Evolutionary conservation across 37 sponge, comb jelly and placozoan species (phyloP).

Genomic region (Crambe crambe): DNA sequence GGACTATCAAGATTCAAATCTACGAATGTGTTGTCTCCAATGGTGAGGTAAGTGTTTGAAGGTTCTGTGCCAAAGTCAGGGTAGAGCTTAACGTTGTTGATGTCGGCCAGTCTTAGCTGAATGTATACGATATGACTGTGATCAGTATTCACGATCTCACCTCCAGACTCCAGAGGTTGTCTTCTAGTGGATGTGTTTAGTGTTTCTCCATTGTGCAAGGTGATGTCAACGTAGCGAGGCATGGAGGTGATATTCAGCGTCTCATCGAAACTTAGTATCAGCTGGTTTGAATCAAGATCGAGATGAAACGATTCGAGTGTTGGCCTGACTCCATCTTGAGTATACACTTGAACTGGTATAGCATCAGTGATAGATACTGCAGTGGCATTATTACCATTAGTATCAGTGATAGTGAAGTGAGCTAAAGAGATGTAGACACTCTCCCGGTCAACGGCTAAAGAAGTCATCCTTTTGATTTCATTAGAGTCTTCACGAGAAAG

Average conservation of each 20-base stretch:
- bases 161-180: slow-evolving; percentile 29
- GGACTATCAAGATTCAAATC: slow-evolving; percentile 52
- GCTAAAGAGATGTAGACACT: slow-evolving; percentile 52
- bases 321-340: slow-evolving; percentile 59
- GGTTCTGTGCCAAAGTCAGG: slow-evolving; percentile 54
- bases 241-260: slow-evolving; percentile 61
- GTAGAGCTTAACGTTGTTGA: slow-evolving; percentile 73
- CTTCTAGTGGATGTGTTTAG: neutral
- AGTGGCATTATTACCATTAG: slow-evolving; percentile 69
- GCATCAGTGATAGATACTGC: slow-evolving; percentile 40
- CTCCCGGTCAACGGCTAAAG: slow-evolving; percentile 44
- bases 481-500: slow-evolving; percentile 71
- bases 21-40: slow-evolving; percentile 32
- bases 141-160: slow-evolving; percentile 34
- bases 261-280: slow-evolving; percentile 84
- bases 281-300: slow-evolving; percentile 65
- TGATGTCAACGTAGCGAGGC: slow-evolving; percentile 10
- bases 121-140: slow-evolving; percentile 64
- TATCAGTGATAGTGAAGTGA: slow-evolving; percentile 76
- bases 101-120: slow-evolving; percentile 43
- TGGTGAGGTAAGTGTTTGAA: slow-evolving; percentile 71
- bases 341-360: slow-evolving; percentile 44
- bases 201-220: slow-evolving; percentile 43
- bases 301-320: slow-evolving; percentile 53
- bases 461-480: slow-evolving; percentile 74